These are phyloP conservation scores for Arnoldichthys spilopterus DNA, from an alignment of 2,797 vertebrate species.

Conservation along the genomic window DNA sequence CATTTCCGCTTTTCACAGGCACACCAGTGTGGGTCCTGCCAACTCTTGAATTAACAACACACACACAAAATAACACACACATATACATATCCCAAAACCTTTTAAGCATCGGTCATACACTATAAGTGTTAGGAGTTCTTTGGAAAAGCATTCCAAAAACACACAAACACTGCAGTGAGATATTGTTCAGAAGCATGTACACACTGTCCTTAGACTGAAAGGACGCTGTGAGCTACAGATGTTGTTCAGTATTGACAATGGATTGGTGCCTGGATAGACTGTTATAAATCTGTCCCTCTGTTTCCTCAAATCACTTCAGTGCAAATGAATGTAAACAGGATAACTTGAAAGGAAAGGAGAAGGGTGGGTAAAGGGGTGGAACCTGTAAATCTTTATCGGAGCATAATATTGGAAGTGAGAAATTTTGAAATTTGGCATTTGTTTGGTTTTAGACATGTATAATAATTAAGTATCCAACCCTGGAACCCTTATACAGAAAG, in stretches of 20 bases:
- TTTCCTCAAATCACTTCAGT: slow-evolving; percentile 69
- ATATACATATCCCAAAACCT: slow-evolving; percentile 28
- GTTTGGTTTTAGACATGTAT: background rate
- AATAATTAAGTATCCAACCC: background rate
- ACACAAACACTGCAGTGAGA: background rate
- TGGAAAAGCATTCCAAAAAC: background rate
- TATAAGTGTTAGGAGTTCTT: background rate
- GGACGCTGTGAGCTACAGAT: background rate
- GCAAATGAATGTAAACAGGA: slow-evolving; percentile 76
- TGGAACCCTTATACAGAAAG: background rate
- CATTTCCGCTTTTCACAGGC: slow-evolving; percentile 66
- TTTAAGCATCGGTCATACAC: slow-evolving; percentile 32
- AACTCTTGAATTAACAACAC: slow-evolving; percentile 43
- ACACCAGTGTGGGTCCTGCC: slow-evolving; percentile 30
- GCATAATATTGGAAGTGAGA: slow-evolving; percentile 45
- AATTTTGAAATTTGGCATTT: slow-evolving; percentile 17
- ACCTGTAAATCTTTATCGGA: slow-evolving; percentile 50
- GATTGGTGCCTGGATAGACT: slow-evolving; percentile 14
- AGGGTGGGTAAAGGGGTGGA: slow-evolving; percentile 59
- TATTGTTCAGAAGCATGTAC: background rate
- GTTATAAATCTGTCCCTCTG: slow-evolving; percentile 54
- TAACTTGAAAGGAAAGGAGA: slow-evolving; percentile 72
- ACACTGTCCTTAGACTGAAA: background rate
- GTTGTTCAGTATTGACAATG: slow-evolving; percentile 12
- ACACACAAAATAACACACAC: slow-evolving; percentile 47